Evolutionary conservation across 2,113 vertebrate species (phyloP), one percentile per base, ranked within the genome.

Genomic region (Lamprologus callipterus): DNA sequence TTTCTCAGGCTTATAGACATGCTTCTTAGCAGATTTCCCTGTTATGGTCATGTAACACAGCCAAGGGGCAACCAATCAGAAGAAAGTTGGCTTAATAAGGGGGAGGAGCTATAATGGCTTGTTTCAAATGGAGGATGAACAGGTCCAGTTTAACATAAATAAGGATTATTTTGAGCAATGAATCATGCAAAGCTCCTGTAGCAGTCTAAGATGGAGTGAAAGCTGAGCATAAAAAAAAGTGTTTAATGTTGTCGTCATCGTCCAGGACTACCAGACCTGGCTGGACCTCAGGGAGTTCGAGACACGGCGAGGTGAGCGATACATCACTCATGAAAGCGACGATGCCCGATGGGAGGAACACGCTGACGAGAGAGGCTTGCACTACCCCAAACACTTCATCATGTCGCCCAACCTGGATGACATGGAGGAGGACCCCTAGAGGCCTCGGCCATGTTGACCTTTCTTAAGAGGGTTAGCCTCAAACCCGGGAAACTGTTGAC

Each of bases 211-310:
- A 47, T 31, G 26, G 42, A 12, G 16, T 12, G 6, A 33, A 51
- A 51, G 16, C 42, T 8, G 23, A 75, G 68, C 40, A 17, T 26
- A 5, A 65, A 73, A 45, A 68, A 19, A n/a, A 19, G 4, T 33
- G 45, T 31, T 78, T n/a, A 12, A 78, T 78, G 45, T 78, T 49
- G 9, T 33, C 4, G 3, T 78, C 12, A 11, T 37, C 3, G 6
- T 51, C 7, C 94, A 99, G 98, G 98, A 99, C 95, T 99, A 98
- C 93, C 97, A 98, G 93, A 99, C 98, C 6, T 99, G 98, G 98
- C 95, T 98, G 90, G 98, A 99, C 93, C 97, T 99, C 86, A 95
- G 98, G 94, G 98, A 99, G 94, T 98, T 99, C 75, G 98, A 99
- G 96, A 98, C 97, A 1, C 97, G 97, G 31, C 96, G 97, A 14